Evolutionary conservation across 1,140 invertebrate species (phyloP).

Genomic region (Periplaneta americana): DNA sequence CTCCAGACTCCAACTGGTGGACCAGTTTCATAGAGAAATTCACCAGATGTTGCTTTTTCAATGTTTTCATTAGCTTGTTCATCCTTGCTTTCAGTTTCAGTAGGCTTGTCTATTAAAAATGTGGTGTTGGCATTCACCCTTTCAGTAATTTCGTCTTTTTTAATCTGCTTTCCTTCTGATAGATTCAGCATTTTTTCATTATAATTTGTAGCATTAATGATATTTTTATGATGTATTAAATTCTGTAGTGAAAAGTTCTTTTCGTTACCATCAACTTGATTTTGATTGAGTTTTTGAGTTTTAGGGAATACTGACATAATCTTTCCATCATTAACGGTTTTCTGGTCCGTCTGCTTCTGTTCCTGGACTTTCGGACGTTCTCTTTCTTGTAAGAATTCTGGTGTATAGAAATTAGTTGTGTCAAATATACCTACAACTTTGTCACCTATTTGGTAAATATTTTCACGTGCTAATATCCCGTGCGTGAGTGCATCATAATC

Average conservation of each 20-base stretch:
- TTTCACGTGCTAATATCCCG: background rate
- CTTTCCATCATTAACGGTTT: background rate
- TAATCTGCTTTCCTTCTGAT: too few species aligned
- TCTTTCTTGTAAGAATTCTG: background rate
- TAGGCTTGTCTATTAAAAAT: too few species aligned
- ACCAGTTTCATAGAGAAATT: background rate
- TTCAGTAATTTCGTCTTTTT: too few species aligned
- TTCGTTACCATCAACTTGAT: background rate
- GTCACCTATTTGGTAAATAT: background rate
- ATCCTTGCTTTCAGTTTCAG: too few species aligned
- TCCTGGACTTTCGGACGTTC: background rate
- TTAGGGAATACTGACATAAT: background rate
- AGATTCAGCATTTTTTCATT: background rate
- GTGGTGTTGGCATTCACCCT: too few species aligned
- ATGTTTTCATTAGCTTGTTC: too few species aligned
- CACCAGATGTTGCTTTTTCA: too few species aligned
- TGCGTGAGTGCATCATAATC: background rate
- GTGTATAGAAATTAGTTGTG: background rate
- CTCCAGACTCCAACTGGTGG: background rate
- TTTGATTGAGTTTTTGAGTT: background rate
- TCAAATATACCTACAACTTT: background rate
- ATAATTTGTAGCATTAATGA: background rate
- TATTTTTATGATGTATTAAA: background rate
- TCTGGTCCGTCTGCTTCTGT: background rate
- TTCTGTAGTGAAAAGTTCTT: background rate